Conservation (phyloP, 1,140 invertebrate species). For the Drosophila tsacasi region DNA sequence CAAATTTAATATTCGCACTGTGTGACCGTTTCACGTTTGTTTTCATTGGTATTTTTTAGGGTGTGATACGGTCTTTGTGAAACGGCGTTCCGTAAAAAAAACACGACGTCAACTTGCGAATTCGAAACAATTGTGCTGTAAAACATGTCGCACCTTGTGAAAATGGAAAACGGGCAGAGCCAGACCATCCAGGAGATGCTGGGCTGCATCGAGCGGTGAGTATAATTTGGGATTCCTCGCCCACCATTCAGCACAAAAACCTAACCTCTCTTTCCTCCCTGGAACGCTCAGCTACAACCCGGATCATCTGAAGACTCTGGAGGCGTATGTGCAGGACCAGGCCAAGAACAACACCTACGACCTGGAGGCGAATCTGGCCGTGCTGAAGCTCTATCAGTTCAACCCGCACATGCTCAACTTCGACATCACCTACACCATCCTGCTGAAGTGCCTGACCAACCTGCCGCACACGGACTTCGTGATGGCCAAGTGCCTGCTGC, state of each 20-base stretch:
- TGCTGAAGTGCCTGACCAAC: conserved; percentile 97
- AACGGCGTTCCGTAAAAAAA: conserved; percentile 33
- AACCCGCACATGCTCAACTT: conserved; percentile 95
- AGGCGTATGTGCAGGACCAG: conserved; percentile 97
- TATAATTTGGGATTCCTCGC: neutral
- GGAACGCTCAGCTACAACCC: conserved; percentile 93
- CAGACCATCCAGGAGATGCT: conserved; percentile 89
- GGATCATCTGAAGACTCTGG: conserved; percentile 94
- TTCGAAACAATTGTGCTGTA: conserved; percentile 20
- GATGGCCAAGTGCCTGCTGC: conserved; percentile 97
- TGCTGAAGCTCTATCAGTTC: conserved; percentile 96
- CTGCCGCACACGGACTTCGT: conserved; percentile 98
- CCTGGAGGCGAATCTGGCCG: conserved; percentile 97
- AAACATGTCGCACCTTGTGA: conserved; percentile 80
- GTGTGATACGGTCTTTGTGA: conserved; percentile 6
- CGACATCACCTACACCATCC: conserved; percentile 92
- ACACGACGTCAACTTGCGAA: conserved; percentile 45
- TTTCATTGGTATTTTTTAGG: conserved; percentile 2
- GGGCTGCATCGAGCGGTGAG: conserved; percentile 91
- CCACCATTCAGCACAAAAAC: conserved; percentile 22
- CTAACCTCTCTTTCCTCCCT: conserved; percentile 66
- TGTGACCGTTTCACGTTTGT: conserved; percentile 14
- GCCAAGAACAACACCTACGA: conserved; percentile 97
- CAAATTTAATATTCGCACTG: neutral
- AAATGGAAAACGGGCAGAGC: conserved; percentile 89